phyloP scores from a whole-genome alignment of 2,797 vertebrate species.

The Liparis tanakae region DNA sequence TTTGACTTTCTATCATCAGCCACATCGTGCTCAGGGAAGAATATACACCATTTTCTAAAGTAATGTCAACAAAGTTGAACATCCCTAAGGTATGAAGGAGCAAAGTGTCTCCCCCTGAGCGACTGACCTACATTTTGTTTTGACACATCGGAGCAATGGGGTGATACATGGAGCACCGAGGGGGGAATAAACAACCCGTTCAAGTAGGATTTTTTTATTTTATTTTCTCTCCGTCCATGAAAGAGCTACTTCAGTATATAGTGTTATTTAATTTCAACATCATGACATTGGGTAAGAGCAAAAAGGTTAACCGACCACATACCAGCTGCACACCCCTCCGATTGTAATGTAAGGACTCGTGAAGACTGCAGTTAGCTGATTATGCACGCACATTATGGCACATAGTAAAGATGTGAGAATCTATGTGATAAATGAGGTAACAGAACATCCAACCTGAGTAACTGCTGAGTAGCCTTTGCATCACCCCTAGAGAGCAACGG shows the following conservation, averaged over 20 bases:
- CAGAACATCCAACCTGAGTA: constrained; percentile 10
- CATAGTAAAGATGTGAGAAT: background rate
- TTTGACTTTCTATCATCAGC: background rate
- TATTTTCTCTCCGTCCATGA: background rate
- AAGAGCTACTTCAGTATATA: background rate
- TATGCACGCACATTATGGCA: background rate
- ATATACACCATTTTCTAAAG: background rate
- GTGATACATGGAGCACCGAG: constrained; percentile 25
- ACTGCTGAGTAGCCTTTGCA: background rate
- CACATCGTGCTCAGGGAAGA: background rate
- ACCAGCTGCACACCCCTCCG: background rate
- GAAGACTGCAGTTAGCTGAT: constrained; percentile 10
- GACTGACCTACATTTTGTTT: constrained; percentile 35
- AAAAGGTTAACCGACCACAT: background rate
- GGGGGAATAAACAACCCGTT: constrained; percentile 12
- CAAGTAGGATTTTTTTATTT: constrained; percentile 9
- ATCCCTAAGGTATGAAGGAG: constrained; percentile 23
- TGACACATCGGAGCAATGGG: constrained; percentile 21
- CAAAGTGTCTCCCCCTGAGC: constrained; percentile 32
- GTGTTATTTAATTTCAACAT: constrained; percentile 13
- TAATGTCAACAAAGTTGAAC: constrained; percentile 17
- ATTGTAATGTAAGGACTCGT: constrained; percentile 12
- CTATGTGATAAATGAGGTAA: constrained; percentile 15
- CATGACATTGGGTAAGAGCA: background rate
- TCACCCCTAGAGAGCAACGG: background rate